Conservation (phyloP, 35 echinoderm and acorn worm genomes). For the Heliocidaris erythrogramma region DNA sequence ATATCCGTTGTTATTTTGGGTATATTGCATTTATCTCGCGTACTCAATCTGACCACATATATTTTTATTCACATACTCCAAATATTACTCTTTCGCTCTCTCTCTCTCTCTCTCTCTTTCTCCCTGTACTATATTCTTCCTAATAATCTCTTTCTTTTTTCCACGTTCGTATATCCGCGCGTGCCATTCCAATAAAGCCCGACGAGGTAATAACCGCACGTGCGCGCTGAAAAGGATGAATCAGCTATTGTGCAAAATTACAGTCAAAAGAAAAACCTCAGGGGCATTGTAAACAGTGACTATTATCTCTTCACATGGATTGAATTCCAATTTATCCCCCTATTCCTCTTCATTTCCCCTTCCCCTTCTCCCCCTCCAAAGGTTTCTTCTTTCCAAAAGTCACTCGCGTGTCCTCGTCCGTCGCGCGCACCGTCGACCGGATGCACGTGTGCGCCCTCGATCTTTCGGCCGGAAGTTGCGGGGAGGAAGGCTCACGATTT, state of each 20-base stretch:
- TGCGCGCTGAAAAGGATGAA: conserved; percentile 25
- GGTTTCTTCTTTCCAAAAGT: background rate
- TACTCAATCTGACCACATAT: background rate
- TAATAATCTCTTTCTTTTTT: background rate
- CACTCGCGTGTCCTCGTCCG: conserved; percentile 1
- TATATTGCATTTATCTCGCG: too few relatives aligned
- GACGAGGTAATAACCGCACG: background rate
- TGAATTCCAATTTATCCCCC: conserved; percentile 7
- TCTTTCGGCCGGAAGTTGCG: conserved; percentile 36
- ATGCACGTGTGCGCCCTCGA: conserved; percentile 34
- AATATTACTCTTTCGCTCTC: background rate
- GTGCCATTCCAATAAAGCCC: background rate
- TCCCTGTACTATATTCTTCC: background rate
- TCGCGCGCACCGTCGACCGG: background rate
- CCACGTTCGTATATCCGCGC: background rate
- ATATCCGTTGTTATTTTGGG: too few relatives aligned
- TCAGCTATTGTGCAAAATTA: conserved; percentile 10
- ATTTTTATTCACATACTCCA: too few relatives aligned
- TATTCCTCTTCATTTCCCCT: conserved; percentile 14
- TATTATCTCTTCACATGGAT: conserved; percentile 24
- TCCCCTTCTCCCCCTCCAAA: background rate
- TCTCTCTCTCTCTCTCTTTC: background rate
- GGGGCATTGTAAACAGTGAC: conserved; percentile 44
- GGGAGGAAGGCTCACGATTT: conserved; percentile 31
- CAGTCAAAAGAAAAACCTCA: background rate